Evolutionary conservation across 92 coral and sea anemone species (phyloP), one percentile per base, ranked within the genome.

Genomic region (Actinostola sp.): DNA sequence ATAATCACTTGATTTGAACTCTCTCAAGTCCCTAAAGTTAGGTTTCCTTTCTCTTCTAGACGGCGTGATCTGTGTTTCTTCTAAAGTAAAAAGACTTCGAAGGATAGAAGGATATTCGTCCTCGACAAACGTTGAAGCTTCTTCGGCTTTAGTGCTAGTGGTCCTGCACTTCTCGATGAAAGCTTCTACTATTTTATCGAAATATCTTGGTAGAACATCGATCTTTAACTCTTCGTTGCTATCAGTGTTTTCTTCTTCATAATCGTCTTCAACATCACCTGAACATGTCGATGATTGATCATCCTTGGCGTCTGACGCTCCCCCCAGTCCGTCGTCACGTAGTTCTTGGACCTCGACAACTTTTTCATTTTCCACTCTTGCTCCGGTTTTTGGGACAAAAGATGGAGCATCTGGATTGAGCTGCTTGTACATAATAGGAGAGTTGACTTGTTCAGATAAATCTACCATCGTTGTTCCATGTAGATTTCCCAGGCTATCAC

Each of bases 141-240:
- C 19, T 8, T 42, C 39, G 8, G 57, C 64, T 25, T 65, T 77
- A 10, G 85, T 72, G 64, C 71, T 83, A n/a, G n/a, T n/a, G n/a
- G n/a, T n/a, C 51, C 82, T 78, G 78, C 81, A 87, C 14, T 74
- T 79, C 50, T n/a, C 45, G n/a, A 83, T 75, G 19, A 90, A 76
- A n/a, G 88, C 96, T 45, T 70, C 49, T 44, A 90, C 75, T 44
- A 90, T 90, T 72, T 75, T 83, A 58, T 90, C 96, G 64, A 87
- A 63, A 33, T 83, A 44, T 48, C 56, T 44, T 3, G 87, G 89
- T 11, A 53, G 72, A 14, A 88, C 89, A 3, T 68, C 61, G 62
- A 50, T 28, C 23, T 55, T 59, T 28, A 42, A 42, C 13, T 71
- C 66, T 13, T 29, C 34, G 1, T 39, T 57, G n/a, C 5, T 60